These are phyloP conservation scores for Artemia sp. DNA, from an alignment of 2,888 invertebrate species.

Conservation along the genomic window DNA sequence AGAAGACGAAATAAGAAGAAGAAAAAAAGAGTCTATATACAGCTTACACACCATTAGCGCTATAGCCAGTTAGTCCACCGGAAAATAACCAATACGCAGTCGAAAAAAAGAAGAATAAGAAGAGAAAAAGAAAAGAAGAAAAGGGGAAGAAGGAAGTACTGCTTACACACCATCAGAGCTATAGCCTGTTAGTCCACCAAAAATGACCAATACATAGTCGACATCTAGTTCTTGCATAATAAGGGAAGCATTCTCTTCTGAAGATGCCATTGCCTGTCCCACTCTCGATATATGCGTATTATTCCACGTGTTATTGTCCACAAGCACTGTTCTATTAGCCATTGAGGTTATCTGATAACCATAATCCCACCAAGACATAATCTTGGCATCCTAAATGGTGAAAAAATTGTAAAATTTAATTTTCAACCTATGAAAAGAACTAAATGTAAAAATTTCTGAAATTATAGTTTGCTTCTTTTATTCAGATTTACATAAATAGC, in stretches of 20 bases:
- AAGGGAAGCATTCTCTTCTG: slow-evolving; percentile 89
- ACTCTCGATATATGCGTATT: slow-evolving; percentile 96
- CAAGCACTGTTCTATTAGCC: slow-evolving; percentile 93
- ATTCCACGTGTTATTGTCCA: slow-evolving; percentile 99
- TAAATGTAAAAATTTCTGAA: no score
- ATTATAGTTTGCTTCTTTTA: no score
- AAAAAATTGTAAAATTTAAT: slow-evolving; percentile 20
- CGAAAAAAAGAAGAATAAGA: no score
- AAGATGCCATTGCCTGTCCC: slow-evolving; percentile 95
- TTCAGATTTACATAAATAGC: no score
- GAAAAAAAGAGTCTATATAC: no score
- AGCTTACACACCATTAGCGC: no score
- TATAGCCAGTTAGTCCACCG: no score
- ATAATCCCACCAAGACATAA: slow-evolving; percentile 99
- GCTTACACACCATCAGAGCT: slow-evolving; percentile 68
- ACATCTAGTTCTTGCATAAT: slow-evolving; percentile 95
- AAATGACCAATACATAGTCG: slow-evolving; percentile 92
- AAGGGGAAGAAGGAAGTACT: no score
- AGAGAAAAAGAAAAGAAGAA: no score
- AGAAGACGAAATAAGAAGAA: no score
- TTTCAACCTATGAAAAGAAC: background rate
- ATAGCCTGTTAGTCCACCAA: slow-evolving; percentile 95
- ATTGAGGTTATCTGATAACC: slow-evolving; percentile 98
- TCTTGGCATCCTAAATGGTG: slow-evolving; percentile 57
- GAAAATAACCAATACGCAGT: no score